A percentile compares a stretch with the other conserved stretches of the same genome.
These are phyloP conservation scores for Brachyrhaphis roseni DNA, from an alignment of 2,797 vertebrate species.

Conservation along the genomic window DNA sequence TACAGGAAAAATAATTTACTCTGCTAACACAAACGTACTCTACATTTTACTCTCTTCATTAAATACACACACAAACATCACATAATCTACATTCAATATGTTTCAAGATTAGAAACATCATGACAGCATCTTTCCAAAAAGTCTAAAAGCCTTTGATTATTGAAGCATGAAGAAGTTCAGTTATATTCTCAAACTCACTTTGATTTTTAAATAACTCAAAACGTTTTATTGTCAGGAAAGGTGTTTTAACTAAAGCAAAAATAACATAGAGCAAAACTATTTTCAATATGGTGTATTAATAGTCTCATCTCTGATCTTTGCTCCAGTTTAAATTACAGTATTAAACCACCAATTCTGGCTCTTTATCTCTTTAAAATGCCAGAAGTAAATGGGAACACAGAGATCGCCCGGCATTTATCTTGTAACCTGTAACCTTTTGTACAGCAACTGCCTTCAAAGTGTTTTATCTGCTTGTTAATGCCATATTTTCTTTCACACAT, in stretches of 20 bases:
- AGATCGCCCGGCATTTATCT: conserved; percentile 41
- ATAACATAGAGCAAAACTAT: conserved; percentile 20
- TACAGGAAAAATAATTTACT: background rate
- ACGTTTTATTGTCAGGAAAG: conserved; percentile 5
- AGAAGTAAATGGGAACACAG: conserved; percentile 46
- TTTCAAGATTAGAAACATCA: background rate
- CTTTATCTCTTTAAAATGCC: conserved; percentile 36
- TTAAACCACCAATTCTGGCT: conserved; percentile 38
- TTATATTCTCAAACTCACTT: background rate
- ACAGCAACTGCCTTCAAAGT: conserved; percentile 62
- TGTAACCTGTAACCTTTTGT: conserved; percentile 55
- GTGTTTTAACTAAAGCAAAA: conserved; percentile 16
- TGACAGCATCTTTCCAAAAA: background rate
- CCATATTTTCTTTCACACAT: conserved; percentile 33
- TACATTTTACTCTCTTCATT: background rate
- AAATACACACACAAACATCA: background rate
- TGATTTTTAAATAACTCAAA: conserved; percentile 3
- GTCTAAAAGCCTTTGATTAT: background rate
- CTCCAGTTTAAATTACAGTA: conserved; percentile 41
- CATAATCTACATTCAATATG: background rate
- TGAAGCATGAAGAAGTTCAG: background rate
- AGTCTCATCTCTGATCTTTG: conserved; percentile 24
- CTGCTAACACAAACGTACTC: background rate
- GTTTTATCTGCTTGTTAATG: conserved; percentile 45
- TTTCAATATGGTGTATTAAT: conserved; percentile 21